Evolutionary conservation across 2,888 invertebrate species (phyloP).

Genomic region (Iphiclides podalirius): DNA sequence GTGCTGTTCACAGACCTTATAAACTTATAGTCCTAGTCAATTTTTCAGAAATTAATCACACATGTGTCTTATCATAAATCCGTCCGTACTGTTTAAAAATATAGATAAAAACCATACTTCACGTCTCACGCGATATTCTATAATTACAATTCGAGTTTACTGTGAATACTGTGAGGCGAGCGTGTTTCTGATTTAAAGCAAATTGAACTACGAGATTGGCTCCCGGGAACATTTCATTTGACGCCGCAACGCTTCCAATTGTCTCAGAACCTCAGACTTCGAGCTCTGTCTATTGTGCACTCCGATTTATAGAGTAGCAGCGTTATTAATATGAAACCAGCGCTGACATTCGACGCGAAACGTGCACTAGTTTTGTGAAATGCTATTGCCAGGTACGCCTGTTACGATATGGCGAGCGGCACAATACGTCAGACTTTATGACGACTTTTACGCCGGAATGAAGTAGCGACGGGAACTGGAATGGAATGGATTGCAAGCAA

Average conservation of each 20-base stretch:
- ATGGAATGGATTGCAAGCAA: no score
- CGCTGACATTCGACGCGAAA: conserved; percentile 21
- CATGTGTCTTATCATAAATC: no score
- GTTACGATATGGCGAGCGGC: neutral
- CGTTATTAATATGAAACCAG: conserved; percentile 41
- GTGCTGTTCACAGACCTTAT: no score
- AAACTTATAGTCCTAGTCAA: no score
- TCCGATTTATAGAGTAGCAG: conserved; percentile 43
- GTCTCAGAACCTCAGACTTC: conserved; percentile 48
- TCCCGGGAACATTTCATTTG: conserved; percentile 70
- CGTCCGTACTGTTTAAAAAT: no score
- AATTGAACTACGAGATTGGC: conserved; percentile 72
- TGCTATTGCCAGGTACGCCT: conserved; percentile 11
- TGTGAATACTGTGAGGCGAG: conserved; percentile 31
- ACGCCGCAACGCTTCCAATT: conserved; percentile 70
- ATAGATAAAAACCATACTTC: conserved; percentile 34
- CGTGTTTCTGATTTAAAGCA: conserved; percentile 68
- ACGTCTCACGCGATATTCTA: conserved; percentile 45
- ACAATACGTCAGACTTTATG: conserved; percentile 1
- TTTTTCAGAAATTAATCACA: no score
- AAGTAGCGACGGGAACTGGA: no score
- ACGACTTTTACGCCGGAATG: no score
- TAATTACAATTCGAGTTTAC: conserved; percentile 42
- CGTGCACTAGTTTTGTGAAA: conserved; percentile 33
- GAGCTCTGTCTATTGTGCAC: conserved; percentile 51